Evolutionary conservation across 2,113 vertebrate species (phyloP), one percentile per base, ranked within the genome.

Genomic region (Dinomys branickii): DNA sequence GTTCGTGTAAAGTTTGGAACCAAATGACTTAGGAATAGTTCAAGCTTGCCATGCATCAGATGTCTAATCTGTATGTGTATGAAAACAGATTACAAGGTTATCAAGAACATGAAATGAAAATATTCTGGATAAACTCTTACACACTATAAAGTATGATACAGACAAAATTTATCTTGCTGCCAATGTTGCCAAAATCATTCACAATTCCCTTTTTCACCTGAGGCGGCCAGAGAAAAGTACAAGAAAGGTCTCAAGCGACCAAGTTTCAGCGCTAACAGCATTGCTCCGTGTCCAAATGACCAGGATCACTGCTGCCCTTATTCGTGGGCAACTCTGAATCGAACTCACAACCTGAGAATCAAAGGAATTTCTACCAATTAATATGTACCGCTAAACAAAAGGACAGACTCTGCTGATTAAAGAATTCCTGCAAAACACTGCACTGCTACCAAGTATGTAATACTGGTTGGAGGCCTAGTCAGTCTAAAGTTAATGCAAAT

Each of bases 401-500:
- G 56, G 30, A 47, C 71, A 95, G 11, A 4, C 33, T 28, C 17
- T 87, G 41, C 20, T 95, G 50, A 86, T 86, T 54, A 88, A 93
- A 88, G 30, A 88, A 84, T 63, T 85, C 47, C 38, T 88, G 50
- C n/a, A 91, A 78, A 89, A 47, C 17, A 94, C 77, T 83, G 85
- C 28, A 50, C 1, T 77, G 19, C 11, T 59, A 85, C 17, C 73
- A 47, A 63, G 24, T 89, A 2, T 38, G 63, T 0, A 63, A 33
- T 63, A 89, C 0, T 81, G 71, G 44, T 8, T 50, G 69, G 30
- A 90, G 56, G 14, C 24, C 77, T 73, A 61, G 30, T 12, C 41
- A 96, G 47, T 61, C 33, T 61, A 84, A 85, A 41, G 11, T 85
- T 95, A 94, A 95, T 88, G 84, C 71, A 94, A 90, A 35, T 17